Evolutionary conservation across 2,797 vertebrate species (phyloP), one percentile per base, ranked within the genome.

Genomic region (Acipenser transmontanus): DNA sequence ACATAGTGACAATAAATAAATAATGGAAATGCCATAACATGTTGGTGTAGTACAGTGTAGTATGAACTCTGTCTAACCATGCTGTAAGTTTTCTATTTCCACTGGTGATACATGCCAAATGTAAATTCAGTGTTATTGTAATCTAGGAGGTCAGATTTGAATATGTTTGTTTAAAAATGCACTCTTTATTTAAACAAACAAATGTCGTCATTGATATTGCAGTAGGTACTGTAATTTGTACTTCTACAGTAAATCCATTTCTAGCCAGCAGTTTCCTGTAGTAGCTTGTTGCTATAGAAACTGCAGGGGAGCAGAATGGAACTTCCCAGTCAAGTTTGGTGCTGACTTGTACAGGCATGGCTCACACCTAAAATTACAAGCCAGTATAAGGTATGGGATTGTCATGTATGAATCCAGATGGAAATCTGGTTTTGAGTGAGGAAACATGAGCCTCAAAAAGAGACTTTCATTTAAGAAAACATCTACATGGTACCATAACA

Each of bases 301-400:
- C 82, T 64, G 77, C 78, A 69, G 76, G 76, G 79, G 84, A 88
- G 83, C 79, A 69, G 79, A 80, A 75, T 78, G 86, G 86, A 83
- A 86, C 80, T 77, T 82, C 76, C 72, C 78, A 73, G 65, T 68
- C 84, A 85, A 85, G 81, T 89, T 89, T 82, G 69, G 60, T 52
- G 73, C 82, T 72, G 83, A 88, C 94, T 76, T 89, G 92, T 92
- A 87, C 85, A 86, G 91, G 89, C 93, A 87, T 74, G 90, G 88
- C 82, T 77, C 76, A 74, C 76, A 78, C 81, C 47, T 59, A 51
- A 52, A 48, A 61, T 17, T 10, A 14, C 62, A 47, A 47, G 66
- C 59, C 66, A 61, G 69, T 76, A 61, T 64, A 86, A 84, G 83
- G 85, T 84, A 87, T 57, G 81, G 84, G 85, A 78, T 83, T 70